Base-by-base conservation (phyloP, 2,888 invertebrate species). In the Arrhopalites spinosus region DNA sequence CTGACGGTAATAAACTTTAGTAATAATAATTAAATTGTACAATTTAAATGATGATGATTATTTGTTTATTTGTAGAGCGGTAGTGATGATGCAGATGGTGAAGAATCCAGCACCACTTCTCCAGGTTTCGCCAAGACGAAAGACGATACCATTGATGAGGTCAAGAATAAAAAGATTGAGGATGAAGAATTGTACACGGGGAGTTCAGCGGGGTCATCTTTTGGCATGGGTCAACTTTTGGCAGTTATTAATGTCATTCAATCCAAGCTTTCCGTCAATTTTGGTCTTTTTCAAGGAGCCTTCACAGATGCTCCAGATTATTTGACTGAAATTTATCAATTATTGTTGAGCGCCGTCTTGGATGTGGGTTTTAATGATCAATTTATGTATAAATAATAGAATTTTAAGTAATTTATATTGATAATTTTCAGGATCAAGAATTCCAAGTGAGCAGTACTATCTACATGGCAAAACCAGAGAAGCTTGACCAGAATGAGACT, bases 241-340 rank as follows among this genome's bases (percentile, higher is more conserved):
- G 72, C 72, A 8, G 25, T 43, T 8, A 15, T 72, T 8, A 59
- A 43, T 7, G 67, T 43, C n/a, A 36, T 67, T 45, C 47, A 15
- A 45, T 15, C 47, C 47, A 8, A 45, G 15, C 47, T 45, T n/a
- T n/a, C n/a, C n/a, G n/a, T n/a, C n/a, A n/a, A n/a, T n/a, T n/a
- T n/a, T n/a, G n/a, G n/a, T n/a, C n/a, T n/a, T n/a, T 72, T 72
- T 25, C 61, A 72, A 15, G 17, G n/a, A 13, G 17, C 59, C 1
- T 20, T 72, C 7, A 36, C 17, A n/a, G 23, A 59, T 20, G 61
- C 72, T n/a, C 59, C 72, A 25, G 72, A 72, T 20, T 72, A 61
- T 25, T 56, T 72, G 8, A 72, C 30, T 20, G 72, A 72, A 63
- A 59, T 72, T 17, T 72, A 72, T 59, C 59, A 72, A 23, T 23